phyloP scores from a whole-genome alignment of 2,113 vertebrate genomes.

The Camelus dromedarius region DNA sequence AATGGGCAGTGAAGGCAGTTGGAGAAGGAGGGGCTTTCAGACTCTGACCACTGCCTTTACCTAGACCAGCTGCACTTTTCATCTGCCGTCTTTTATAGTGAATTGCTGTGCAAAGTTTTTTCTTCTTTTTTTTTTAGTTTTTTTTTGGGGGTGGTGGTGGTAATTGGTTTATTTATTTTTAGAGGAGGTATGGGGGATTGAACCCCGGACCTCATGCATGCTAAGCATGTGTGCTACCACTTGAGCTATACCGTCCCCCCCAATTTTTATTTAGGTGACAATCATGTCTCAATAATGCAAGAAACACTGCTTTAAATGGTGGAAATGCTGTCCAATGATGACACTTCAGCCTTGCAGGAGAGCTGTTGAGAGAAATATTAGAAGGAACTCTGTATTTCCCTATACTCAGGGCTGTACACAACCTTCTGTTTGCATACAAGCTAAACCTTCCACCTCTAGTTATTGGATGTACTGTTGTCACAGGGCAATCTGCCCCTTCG shows the following conservation, averaged over 20 bases:
- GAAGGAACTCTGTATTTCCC: neutral
- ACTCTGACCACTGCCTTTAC: neutral
- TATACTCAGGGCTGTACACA: neutral
- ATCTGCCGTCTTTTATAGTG: neutral
- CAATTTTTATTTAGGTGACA: neutral
- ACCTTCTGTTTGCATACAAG: neutral
- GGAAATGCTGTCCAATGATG: neutral
- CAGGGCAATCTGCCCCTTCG: neutral
- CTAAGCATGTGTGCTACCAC: too few species aligned
- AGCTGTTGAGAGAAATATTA: neutral
- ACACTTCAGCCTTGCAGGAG: neutral
- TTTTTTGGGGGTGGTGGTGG: too few species aligned
- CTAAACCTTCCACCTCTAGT: neutral
- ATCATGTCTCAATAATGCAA: neutral
- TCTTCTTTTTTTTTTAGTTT: too few species aligned
- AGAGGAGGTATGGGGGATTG: too few species aligned
- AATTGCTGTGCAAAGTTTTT: neutral
- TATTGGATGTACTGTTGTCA: fast-evolving
- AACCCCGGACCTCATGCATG: too few species aligned
- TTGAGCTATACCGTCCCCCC: too few species aligned
- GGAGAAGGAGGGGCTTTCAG: neutral
- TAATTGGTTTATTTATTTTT: too few species aligned
- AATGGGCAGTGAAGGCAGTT: neutral
- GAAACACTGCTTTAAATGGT: neutral
- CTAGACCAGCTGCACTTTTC: neutral